A percentile compares a stretch with the other conserved stretches of the same genome.
phyloP scores from a whole-genome alignment of 2,888 invertebrate species.

The Eulithis testata region DNA sequence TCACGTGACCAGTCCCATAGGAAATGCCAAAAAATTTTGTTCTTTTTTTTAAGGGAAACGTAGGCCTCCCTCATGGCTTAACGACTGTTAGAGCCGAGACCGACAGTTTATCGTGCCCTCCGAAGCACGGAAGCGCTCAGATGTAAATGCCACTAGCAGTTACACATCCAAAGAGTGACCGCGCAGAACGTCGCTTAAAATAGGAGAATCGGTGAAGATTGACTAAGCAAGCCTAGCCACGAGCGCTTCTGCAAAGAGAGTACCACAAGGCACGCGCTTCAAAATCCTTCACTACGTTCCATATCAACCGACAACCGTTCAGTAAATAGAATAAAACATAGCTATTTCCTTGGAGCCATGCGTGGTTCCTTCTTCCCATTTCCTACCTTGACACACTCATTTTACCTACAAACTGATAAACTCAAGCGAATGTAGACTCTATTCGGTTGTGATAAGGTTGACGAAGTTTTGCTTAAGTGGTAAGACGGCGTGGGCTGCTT shows the following conservation, averaged over 20 bases:
- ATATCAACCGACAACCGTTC: slow-evolving; percentile 61
- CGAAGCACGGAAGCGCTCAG: too few species aligned
- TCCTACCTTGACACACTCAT: slow-evolving; percentile 54
- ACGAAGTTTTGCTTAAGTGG: slow-evolving; percentile 23
- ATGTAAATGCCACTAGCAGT: too few species aligned
- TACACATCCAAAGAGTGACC: too few species aligned
- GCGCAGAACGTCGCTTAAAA: too few species aligned
- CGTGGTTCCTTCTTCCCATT: slow-evolving; percentile 58
- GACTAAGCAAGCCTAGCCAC: too few species aligned
- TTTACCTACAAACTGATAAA: not conserved
- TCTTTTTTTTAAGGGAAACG: too few species aligned
- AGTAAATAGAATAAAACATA: slow-evolving; percentile 69
- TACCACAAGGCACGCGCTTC: slow-evolving; percentile 9
- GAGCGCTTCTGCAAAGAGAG: not conserved
- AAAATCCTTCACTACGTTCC: slow-evolving; percentile 56
- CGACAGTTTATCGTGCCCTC: too few species aligned
- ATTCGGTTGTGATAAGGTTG: slow-evolving; percentile 15
- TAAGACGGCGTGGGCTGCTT: slow-evolving; percentile 39
- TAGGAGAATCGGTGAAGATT: too few species aligned
- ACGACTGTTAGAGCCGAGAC: too few species aligned
- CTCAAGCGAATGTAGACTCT: slow-evolving; percentile 40
- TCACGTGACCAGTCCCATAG: too few species aligned
- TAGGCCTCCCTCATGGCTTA: too few species aligned
- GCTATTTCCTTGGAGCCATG: slow-evolving; percentile 67
- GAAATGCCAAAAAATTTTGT: too few species aligned